A percentile compares a stretch with the other conserved stretches of the same genome.
phyloP scores from a whole-genome alignment of 2,113 vertebrate genomes.

The Ictidomys tridecemlineatus region DNA sequence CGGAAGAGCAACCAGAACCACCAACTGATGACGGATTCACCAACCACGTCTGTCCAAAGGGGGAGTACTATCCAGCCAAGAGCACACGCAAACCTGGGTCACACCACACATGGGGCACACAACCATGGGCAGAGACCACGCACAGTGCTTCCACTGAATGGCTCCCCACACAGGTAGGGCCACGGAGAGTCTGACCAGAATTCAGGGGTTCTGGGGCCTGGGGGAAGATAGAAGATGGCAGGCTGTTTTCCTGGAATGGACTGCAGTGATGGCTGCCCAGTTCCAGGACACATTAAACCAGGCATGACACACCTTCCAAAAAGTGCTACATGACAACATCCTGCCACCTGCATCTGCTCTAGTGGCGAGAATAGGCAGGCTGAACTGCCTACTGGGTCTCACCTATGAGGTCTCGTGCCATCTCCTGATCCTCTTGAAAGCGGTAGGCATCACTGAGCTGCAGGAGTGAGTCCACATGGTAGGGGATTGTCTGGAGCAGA shows the following conservation, averaged over 20 bases:
- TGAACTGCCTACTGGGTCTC: slow-evolving; percentile 94
- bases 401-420: slow-evolving; percentile 98
- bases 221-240: rapidly evolving
- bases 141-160: too few species aligned
- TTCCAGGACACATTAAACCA: not conserved
- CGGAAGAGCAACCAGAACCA: not conserved
- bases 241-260: not conserved
- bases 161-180: not conserved
- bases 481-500: slow-evolving; percentile 95
- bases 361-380: not conserved
- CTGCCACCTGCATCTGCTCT: rapidly evolving
- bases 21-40: not conserved
- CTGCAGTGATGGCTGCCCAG: rapidly evolving
- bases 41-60: too few species aligned
- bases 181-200: too few species aligned
- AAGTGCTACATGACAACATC: too few species aligned
- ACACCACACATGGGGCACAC: too few species aligned
- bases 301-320: rapidly evolving
- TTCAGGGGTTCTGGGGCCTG: too few species aligned
- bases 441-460: slow-evolving; percentile 97
- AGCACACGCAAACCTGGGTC: too few species aligned
- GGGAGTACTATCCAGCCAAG: rapidly evolving
- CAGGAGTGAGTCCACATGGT: slow-evolving; percentile 96
- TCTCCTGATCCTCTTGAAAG: slow-evolving; percentile 98
- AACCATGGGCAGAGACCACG: too few species aligned